phyloP scores from a whole-genome alignment of 2,797 vertebrate species.

The Danio aesculapii region DNA sequence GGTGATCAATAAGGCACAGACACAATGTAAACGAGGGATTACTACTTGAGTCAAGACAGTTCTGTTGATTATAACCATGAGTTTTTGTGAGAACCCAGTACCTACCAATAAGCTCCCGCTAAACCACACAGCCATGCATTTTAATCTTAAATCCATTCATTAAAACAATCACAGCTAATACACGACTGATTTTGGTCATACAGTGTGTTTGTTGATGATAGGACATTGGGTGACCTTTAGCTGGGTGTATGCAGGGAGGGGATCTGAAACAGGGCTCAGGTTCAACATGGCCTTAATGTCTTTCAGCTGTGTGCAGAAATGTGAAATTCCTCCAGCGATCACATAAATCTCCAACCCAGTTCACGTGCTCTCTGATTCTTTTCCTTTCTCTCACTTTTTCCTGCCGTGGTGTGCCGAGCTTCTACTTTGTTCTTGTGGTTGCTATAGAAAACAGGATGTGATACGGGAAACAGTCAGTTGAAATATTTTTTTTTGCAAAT shows the following conservation, averaged over 20 bases:
- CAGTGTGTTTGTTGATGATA: constrained; percentile 13
- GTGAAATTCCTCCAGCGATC: constrained; percentile 61
- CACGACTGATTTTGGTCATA: neutral
- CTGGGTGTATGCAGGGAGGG: constrained; percentile 29
- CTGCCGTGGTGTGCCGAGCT: neutral
- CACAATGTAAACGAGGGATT: neutral
- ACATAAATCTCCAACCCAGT: constrained; percentile 56
- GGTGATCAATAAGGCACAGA: neutral
- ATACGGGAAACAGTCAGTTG: constrained; percentile 2
- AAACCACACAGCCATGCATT: neutral
- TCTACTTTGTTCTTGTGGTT: constrained; percentile 18
- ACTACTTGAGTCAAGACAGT: neutral
- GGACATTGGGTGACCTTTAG: constrained; percentile 58
- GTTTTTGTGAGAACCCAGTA: neutral
- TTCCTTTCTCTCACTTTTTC: constrained; percentile 32
- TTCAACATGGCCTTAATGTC: constrained; percentile 63
- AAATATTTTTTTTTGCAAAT: constrained; percentile 32
- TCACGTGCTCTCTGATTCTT: constrained; percentile 21
- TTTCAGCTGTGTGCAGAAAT: constrained; percentile 66
- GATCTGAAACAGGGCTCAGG: constrained; percentile 48
- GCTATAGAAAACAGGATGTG: constrained; percentile 28
- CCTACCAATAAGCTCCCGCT: neutral
- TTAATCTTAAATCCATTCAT: constrained; percentile 14
- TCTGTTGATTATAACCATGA: neutral
- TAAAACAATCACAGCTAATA: neutral